Evolutionary conservation across 2,113 vertebrate species (phyloP), one percentile per base, ranked within the genome.

Genomic region (Sceloporus tristichus): DNA sequence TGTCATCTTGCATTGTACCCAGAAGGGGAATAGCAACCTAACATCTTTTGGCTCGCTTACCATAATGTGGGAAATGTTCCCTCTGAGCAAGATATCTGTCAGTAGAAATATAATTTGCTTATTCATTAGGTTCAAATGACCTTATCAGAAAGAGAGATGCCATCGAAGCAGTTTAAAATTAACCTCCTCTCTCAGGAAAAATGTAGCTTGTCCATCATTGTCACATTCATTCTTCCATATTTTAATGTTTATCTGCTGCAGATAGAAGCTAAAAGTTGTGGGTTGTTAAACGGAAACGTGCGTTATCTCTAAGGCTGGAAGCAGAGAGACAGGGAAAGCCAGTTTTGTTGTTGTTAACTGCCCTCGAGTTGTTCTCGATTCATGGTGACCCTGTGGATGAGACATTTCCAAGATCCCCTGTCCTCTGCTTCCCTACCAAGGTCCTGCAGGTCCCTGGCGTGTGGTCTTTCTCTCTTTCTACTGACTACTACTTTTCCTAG

Each of bases 51-150:
- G 85, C 82, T 89, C 89, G 68, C 70, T 89, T 80, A 54, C 89
- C 75, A 56, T 65, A 53, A 27, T 74, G 85, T 65, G 66, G 65
- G 85, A 92, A 89, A 76, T 90, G 68, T 88, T 80, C 89, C 90
- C n/a, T 38, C 48, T 68, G 54, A 53, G 81, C 84, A 91, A 82
- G 66, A 53, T 88, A 83, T 91, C 93, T 91, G 86, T 92, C 89
- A 59, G 90, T 88, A 53, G 88, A 90, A 93, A 91, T 84, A 91
- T 90, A 85, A 92, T 83, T 91, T 76, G 13, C 40, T 84, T 91
- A 85, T 87, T 94, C 90, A 93, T 92, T 88, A 91, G 90, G 92
- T 86, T 73, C 77, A 92, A 92, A 89, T 82, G 62, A 89, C 11
- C 1, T 89, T 84, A 86, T 93, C 91, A 93, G 88, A 93, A 93